Base-by-base conservation (phyloP, 1,140 invertebrate genomes). In the Ectropis grisescens region DNA sequence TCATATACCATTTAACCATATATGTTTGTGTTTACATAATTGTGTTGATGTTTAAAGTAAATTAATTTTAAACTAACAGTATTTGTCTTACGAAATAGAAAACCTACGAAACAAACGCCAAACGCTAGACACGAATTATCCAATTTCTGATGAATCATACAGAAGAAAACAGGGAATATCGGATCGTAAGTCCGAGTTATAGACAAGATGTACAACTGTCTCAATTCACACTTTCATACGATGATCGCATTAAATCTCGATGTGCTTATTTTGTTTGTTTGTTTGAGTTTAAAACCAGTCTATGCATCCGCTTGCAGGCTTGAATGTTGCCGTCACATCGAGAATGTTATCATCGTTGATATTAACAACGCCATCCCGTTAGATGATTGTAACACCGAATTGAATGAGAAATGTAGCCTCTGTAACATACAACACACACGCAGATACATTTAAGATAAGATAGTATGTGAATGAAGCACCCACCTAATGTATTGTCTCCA, bases 181-280 rank as follows among this genome's bases (percentile, higher is more conserved):
- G 38, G 82, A 79, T 62, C 80, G 84, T 85, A 84, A 85, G 84
- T 84, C 61, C 52, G 54, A 31, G 37, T 50, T 62, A 61, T 49
- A 51, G 37, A 49, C 47, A 47, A 31, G 47, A 35, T n/a, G 43
- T 29, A 40, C 38, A 26, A 45, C 40, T 47, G 26, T 39, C 10
- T 6, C 10, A 10, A 52, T 30, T 45, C 29, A 41, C 34, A 57
- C 47, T 47, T 42, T 51, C 39, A 37, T 57, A 57, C 57, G 59
- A 67, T 60, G 66, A 62, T 64, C 54, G 55, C 60, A 59, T 61
- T 60, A 56, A 52, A 54, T 52, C 47, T 71, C 56, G 56, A 65
- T 81, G 70, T 78, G 72, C 72, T 78, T 81, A 16, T 58, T 62
- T 47, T 54, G 41, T 48, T 58, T 50, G 4, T 37, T 33, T 46